Evolutionary conservation across 2,113 vertebrate species (phyloP), one percentile per base, ranked within the genome.

Genomic region (Microtus oregoni): DNA sequence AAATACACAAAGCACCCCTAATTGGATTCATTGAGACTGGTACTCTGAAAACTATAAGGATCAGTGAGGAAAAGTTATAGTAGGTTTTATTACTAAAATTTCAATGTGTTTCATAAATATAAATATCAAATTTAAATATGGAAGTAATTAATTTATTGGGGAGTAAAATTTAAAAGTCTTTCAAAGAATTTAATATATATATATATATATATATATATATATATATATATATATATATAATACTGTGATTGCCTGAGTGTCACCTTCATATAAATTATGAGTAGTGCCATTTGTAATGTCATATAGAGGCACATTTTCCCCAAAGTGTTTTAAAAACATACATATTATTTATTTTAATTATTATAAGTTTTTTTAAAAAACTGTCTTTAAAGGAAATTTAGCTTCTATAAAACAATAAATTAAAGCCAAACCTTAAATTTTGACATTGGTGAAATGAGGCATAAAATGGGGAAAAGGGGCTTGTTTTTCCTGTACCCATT

Each of bases 31-130:
- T 96, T 96, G 92, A 87, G 41, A 91, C 50, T 92, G 28, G 55
- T 77, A 94, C 94, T 97, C 94, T 95, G 94, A 55, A 24, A 95
- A 90, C 86, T 95, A 92, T 93, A 97, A 68, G n/a, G n/a, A 5
- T 78, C 26, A 50, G 28, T 92, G 86, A 94, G 92, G 15, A 76
- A 85, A 96, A 89, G 55, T 94, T 95, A 81, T 2, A 17, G 83
- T 3, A 17, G 83, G 68, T 26, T 95, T 50, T 76, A 30, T 93
- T 86, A 95, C 75, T 35, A 90, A 86, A 90, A 92, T 92, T 92
- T 95, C 35, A 93, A 97, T 92, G 28, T 97, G 65, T 81, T 96
- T 98, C 96, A 67, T 91, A 96, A 90, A 47, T 90, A 75, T 97
- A 96, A 63, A 28, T 67, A 89, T 95, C 92, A 88, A 96, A 89